Conservation (phyloP, 2,888 invertebrate genomes). For the Rhamphomyia laevipes region DNA sequence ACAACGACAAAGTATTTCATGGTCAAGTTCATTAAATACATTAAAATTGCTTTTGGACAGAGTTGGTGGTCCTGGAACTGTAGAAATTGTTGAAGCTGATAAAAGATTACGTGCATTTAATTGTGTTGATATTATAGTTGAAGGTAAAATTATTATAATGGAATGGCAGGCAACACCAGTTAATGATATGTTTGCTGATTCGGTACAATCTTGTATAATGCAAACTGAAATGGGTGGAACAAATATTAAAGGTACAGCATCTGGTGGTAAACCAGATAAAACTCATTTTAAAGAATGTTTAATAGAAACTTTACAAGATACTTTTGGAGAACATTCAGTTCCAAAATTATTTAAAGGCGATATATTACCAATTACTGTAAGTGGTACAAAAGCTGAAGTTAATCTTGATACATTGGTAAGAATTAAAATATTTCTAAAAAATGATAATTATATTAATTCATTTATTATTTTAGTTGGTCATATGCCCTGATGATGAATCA, state of each 20-base stretch:
- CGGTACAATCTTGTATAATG: slow-evolving; percentile 77
- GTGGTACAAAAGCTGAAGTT: slow-evolving; percentile 73
- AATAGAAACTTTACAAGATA: slow-evolving; percentile 51
- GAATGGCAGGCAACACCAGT: slow-evolving; percentile 95
- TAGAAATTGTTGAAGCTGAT: slow-evolving; percentile 57
- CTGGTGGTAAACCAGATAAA: slow-evolving; percentile 65
- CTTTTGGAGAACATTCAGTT: slow-evolving; percentile 90
- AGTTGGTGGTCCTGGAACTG: slow-evolving; percentile 54
- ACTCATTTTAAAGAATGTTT: slow-evolving; percentile 74
- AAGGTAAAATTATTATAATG: slow-evolving; percentile 70
- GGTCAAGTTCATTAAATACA: slow-evolving; percentile 48
- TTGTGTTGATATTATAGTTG: slow-evolving; percentile 68
- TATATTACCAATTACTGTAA: slow-evolving; percentile 71
- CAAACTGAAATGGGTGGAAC: slow-evolving; percentile 63
- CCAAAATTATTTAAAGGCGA: slow-evolving; percentile 91
- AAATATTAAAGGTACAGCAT: slow-evolving; percentile 47
- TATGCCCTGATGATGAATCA: slow-evolving; percentile 66
- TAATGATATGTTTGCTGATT: slow-evolving; percentile 97
- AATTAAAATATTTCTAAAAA: no score
- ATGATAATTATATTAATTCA: not conserved
- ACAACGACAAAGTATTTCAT: slow-evolving; percentile 85
- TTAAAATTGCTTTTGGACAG: slow-evolving; percentile 66
- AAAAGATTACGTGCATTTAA: slow-evolving; percentile 70
- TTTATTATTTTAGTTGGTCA: slow-evolving; percentile 50
- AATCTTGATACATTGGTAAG: slow-evolving; percentile 58